phyloP scores from a whole-genome alignment of 1,140 invertebrate genomes.

The Eupeodes corollae region DNA sequence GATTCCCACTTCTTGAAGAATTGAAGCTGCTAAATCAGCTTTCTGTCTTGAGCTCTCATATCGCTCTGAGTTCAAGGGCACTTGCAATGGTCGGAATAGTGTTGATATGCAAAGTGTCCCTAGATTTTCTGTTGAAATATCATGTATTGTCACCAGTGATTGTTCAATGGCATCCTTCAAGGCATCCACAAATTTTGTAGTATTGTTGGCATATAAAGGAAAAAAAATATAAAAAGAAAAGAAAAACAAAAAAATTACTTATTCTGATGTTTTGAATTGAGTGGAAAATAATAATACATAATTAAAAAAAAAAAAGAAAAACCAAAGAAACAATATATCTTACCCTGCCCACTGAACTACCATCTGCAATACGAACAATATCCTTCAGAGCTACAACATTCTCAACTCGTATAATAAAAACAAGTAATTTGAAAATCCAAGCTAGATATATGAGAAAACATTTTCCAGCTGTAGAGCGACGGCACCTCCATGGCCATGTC shows the following conservation, averaged over 20 bases:
- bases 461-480: conserved; percentile 4
- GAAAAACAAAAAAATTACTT: conserved; percentile 1
- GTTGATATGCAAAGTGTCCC: conserved; percentile 59
- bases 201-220: background rate
- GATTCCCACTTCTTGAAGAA: conserved; percentile 56
- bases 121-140: conserved; percentile 55
- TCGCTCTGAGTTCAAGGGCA: conserved; percentile 49
- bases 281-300: background rate
- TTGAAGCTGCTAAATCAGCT: conserved; percentile 56
- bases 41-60: conserved; percentile 60
- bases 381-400: conserved; percentile 15
- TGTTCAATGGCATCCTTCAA: conserved; percentile 50
- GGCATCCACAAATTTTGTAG: background rate
- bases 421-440: background rate
- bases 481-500: conserved; percentile 23
- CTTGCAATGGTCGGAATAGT: conserved; percentile 51
- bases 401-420: too few relatives aligned
- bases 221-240: background rate
- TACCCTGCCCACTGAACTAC: conserved; percentile 26
- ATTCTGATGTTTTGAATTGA: background rate
- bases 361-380: conserved; percentile 28
- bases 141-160: conserved; percentile 57
- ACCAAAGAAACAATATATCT: conserved; percentile 6
- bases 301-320: background rate
- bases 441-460: conserved; percentile 5